phyloP scores from a whole-genome alignment of 2,888 invertebrate species.

The Rhimphoctona megacephalus region DNA sequence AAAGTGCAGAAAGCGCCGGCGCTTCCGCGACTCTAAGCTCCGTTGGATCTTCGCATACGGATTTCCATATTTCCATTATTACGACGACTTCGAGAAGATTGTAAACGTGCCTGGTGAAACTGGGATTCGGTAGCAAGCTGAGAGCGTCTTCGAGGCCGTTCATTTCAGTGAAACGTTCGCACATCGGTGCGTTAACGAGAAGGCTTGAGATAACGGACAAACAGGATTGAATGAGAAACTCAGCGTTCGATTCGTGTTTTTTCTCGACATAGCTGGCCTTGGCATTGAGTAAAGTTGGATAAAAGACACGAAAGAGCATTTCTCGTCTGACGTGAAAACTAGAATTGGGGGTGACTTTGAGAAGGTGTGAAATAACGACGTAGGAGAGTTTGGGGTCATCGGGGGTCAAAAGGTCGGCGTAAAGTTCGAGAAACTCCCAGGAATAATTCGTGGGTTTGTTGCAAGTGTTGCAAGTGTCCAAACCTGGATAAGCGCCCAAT shows the following conservation, averaged over 20 bases:
- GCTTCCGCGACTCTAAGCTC: constrained; percentile 59
- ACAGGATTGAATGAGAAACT: constrained; percentile 87
- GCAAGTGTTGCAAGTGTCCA: constrained; percentile 83
- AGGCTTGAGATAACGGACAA: constrained; percentile 87
- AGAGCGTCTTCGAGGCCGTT: constrained; percentile 87
- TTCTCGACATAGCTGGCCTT: constrained; percentile 85
- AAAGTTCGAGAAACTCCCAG: constrained; percentile 88
- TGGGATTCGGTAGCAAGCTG: constrained; percentile 86
- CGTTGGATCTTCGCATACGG: constrained; percentile 78
- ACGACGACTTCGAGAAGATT: constrained; percentile 88
- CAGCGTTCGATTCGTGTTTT: constrained; percentile 85
- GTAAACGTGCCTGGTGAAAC: constrained; percentile 88
- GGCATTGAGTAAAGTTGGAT: constrained; percentile 87
- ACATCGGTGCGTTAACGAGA: constrained; percentile 86
- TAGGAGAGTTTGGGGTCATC: constrained; percentile 87
- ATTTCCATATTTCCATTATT: constrained; percentile 87
- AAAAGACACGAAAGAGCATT: constrained; percentile 87
- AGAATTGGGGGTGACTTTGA: constrained; percentile 87
- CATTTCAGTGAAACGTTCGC: constrained; percentile 87
- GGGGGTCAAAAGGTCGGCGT: constrained; percentile 86
- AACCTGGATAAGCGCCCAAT: constrained; percentile 85
- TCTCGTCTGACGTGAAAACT: constrained; percentile 87
- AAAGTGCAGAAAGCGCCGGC: constrained; percentile 76
- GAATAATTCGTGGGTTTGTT: constrained; percentile 78
- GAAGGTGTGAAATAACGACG: constrained; percentile 87